Evolutionary conservation across 2,113 vertebrate species (phyloP).

Genomic region (Nothocercus julius): DNA sequence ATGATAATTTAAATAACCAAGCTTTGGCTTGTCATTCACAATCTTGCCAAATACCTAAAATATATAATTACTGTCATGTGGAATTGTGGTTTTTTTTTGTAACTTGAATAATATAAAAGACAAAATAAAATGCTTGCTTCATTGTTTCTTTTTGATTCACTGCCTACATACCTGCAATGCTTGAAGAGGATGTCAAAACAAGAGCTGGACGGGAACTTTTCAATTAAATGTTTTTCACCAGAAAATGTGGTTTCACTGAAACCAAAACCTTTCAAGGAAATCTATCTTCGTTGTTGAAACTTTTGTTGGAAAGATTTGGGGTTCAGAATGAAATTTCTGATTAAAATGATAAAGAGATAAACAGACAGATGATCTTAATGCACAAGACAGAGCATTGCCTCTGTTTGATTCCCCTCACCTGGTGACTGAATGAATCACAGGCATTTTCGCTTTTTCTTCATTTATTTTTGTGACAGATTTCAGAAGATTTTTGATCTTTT

Average conservation of each 20-base stretch:
- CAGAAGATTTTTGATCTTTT: neutral
- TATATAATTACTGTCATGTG: neutral
- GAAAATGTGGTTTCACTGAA: conserved; percentile 27
- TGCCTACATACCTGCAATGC: neutral
- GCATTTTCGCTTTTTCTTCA: neutral
- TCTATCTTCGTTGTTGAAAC: neutral
- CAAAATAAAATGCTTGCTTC: conserved; percentile 7
- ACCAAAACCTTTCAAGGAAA: conserved; percentile 35
- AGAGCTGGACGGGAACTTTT: neutral
- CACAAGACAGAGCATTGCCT: fast-evolving
- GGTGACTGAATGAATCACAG: neutral
- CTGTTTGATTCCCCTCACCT: neutral
- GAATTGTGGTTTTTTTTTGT: neutral
- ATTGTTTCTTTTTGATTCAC: neutral
- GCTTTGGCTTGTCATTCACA: neutral
- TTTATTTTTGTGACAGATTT: neutral
- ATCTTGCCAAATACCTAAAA: neutral
- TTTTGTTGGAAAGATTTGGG: neutral
- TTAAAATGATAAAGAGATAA: neutral
- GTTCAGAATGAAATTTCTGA: neutral
- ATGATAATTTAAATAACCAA: neutral
- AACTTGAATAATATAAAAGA: conserved; percentile 6
- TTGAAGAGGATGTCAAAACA: conserved; percentile 33
- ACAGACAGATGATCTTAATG: neutral
- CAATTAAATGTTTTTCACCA: conserved; percentile 36